Conservation (phyloP, 2,797 vertebrate species). For the Tamandua tetradactyla region DNA sequence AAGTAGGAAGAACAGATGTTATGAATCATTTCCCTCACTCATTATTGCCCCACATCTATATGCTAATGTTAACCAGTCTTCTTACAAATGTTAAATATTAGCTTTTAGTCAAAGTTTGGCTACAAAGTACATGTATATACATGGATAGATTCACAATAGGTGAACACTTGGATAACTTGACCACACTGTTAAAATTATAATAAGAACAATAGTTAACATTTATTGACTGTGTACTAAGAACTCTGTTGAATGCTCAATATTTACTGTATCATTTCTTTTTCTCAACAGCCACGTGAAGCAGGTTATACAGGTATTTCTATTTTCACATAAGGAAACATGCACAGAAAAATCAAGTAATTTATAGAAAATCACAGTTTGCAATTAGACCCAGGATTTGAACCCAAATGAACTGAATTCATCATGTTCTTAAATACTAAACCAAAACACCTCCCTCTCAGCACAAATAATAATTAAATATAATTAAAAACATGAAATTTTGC, state of each 20-base stretch:
- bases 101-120: background rate
- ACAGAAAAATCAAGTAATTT: slow-evolving; percentile 28
- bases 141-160: background rate
- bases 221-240: background rate
- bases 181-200: background rate
- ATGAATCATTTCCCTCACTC: background rate
- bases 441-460: background rate
- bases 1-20: background rate
- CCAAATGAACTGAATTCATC: background rate
- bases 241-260: background rate
- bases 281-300: background rate
- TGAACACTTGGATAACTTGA: background rate
- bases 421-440: background rate
- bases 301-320: background rate
- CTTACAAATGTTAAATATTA: background rate
- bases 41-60: background rate
- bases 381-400: background rate
- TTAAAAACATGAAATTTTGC: background rate
- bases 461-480: background rate
- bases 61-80: background rate
- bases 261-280: background rate
- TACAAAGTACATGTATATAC: background rate
- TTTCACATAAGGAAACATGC: background rate
- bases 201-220: background rate
- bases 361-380: background rate